Conservation (phyloP, 2,797 vertebrate species). For the Synaphobranchus kaupii region DNA sequence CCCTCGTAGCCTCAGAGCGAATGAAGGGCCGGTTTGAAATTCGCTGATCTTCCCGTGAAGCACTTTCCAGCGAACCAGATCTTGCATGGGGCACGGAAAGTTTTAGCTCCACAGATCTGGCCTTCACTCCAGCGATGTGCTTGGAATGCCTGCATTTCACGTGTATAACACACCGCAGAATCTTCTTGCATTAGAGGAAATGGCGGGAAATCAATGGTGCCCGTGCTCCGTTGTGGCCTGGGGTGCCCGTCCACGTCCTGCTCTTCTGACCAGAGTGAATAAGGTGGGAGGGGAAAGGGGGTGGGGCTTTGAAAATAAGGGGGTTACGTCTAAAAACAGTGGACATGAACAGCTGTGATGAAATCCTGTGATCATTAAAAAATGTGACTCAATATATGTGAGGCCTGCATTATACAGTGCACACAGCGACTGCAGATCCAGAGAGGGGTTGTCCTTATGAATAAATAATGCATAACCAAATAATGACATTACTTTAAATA, state of each 20-base stretch:
- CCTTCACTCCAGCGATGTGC: background rate
- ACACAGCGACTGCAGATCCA: background rate
- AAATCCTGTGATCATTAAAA: background rate
- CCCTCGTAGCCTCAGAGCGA: background rate
- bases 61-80: background rate
- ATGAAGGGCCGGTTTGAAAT: background rate
- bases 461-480: background rate
- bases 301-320: background rate
- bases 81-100: background rate
- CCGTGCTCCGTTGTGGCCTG: background rate
- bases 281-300: background rate
- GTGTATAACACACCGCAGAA: background rate
- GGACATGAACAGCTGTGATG: background rate
- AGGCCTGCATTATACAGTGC: background rate
- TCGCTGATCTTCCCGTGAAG: background rate
- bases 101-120: background rate
- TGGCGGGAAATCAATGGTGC: background rate
- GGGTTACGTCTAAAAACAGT: background rate
- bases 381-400: background rate
- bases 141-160: background rate
- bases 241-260: background rate
- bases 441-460: background rate
- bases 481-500: background rate
- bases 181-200: background rate
- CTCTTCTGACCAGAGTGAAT: background rate